Evolutionary conservation across 2,797 vertebrate genomes (phyloP), one percentile per base, ranked within the genome.

Genomic region (Galago senegalensis): DNA sequence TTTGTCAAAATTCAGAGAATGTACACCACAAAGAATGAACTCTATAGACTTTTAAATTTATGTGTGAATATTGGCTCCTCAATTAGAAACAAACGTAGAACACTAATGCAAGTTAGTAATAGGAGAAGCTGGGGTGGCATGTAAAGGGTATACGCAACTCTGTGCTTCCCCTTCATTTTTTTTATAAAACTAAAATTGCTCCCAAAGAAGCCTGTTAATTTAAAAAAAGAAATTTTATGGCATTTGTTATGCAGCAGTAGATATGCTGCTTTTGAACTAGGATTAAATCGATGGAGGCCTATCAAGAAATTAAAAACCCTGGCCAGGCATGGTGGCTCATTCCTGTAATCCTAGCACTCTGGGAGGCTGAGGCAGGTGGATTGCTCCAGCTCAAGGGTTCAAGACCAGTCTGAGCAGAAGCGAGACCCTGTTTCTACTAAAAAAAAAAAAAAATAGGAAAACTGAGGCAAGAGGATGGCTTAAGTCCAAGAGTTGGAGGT

Each of bases 211-310:
- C 75, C 61, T 82, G n/a, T 63, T 84, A 83, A 43, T 61, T 88
- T 46, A 4, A 76, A 67, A 93, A n/a, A 73, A 83, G 29, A 61
- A 34, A 76, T 85, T 70, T 81, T 72, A 40, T 3, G 14, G 37
- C 34, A 65, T 87, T 80, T 93, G 90, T 79, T 69, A 49, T 40
- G 49, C 29, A 79, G 21, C 58, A 80, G 53, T 69, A 80, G 93
- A 16, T 58, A 75, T n/a, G 75, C 27, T 56, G 18, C 25, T 16
- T 34, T 85, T 89, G 40, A 93, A 20, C 12, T 73, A 60, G 25
- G 13, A 75, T 37, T 75, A 90, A 92, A 46, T 87, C 49, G 83
- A 53, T 72, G 63, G 58, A 37, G 56, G 16, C 18, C 37, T 25
- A 87, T 77, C 61, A 82, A 70, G 70, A 83, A 61, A n/a, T 65